Evolutionary conservation across 2,113 vertebrate genomes (phyloP).

Genomic region (Carassius gibelio): DNA sequence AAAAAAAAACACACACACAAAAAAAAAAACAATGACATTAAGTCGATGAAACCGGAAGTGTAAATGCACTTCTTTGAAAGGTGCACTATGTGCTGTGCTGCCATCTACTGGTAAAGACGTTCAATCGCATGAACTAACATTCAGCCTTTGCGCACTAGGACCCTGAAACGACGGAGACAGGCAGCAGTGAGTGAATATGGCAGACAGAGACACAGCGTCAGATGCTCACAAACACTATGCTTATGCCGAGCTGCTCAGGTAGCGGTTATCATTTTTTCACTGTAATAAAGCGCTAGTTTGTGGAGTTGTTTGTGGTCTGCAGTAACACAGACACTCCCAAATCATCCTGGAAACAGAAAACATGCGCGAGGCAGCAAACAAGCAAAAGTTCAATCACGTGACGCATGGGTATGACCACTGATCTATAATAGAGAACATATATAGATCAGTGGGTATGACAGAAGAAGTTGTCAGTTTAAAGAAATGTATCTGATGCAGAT

Average conservation of each 20-base stretch:
- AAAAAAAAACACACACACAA: too few species aligned
- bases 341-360: not conserved
- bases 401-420: too few species aligned
- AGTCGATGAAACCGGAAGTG: not conserved
- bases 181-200: conserved; percentile 64
- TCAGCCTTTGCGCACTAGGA: not conserved
- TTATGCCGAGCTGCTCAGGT: not conserved
- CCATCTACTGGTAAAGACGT: conserved; percentile 36
- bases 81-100: not conserved
- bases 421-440: too few species aligned
- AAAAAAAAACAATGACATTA: not conserved
- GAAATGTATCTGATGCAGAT: too few species aligned
- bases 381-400: not conserved
- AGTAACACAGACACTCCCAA: not conserved
- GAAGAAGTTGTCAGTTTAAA: too few species aligned
- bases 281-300: not conserved
- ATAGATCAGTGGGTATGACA: too few species aligned
- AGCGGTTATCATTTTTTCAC: conserved; percentile 62
- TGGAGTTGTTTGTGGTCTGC: not conserved
- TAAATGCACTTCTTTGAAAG: too few species aligned
- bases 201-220: conserved; percentile 58
- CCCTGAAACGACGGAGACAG: not conserved
- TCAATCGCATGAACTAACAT: not conserved
- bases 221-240: not conserved
- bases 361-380: not conserved